Evolutionary conservation across 2,888 invertebrate genomes (phyloP), one percentile per base, ranked within the genome.

Genomic region (Hylaea fasciaria): DNA sequence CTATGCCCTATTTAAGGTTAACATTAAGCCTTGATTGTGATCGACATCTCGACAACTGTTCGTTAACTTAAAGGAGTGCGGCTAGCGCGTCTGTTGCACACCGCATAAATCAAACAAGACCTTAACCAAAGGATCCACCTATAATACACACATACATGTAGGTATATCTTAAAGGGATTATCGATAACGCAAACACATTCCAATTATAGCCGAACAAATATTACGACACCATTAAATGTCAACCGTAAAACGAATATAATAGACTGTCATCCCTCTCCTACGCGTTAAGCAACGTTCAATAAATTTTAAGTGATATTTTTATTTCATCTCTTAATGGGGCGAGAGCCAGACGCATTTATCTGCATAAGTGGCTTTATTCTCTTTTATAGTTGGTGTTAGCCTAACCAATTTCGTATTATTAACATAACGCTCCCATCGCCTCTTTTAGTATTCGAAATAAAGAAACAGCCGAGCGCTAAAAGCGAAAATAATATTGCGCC

Each of bases 31-130:
- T 81, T 83, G 86, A 85, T 84, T 85, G 85, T 91, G 91, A 92
- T 90, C 86, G 91, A 91, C 91, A 86, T 90, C 89, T 90, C 85
- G 91, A 91, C 91, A 90, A 89, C 89, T 83, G 86, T 89, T 90
- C 90, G 90, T 92, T 90, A 91, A 90, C 78, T 87, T 91, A 91
- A 92, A 91, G 88, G 89, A 87, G 82, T 81, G 82, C 78, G 77
- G 73, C 77, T 80, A 78, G 80, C 78, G 76, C 84, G 81, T 87
- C 86, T 88, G 84, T 83, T 76, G 73, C 66, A 62, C 68, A 70
- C 62, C 74, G 77, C 74, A 69, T 73, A 73, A 68, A 68, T 66
- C 77, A 78, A 75, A 76, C 76, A 70, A 52, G 68, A 70, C 65
- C 67, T 22, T 62, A 64, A 71, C 70, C 44, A 35, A 53, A 52